phyloP scores from a whole-genome alignment of 2,797 vertebrate species.

The Bufotes viridis region DNA sequence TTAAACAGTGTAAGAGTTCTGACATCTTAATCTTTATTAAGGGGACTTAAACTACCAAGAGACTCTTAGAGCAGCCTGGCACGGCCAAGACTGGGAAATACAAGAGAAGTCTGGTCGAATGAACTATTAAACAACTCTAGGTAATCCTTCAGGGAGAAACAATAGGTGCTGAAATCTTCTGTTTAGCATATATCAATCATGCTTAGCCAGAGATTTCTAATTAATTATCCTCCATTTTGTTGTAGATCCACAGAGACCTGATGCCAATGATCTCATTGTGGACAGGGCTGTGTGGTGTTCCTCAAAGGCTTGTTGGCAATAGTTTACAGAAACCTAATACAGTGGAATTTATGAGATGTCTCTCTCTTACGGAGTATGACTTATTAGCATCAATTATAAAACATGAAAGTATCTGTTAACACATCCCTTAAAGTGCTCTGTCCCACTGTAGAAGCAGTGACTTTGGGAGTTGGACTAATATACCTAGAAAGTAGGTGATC shows the following conservation, averaged over 20 bases:
- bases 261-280: conserved; percentile 14
- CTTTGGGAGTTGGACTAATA: neutral
- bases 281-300: conserved; percentile 2
- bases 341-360: conserved; percentile 18
- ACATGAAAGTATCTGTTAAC: conserved; percentile 7
- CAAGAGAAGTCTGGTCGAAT: conserved; percentile 80
- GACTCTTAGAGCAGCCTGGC: conserved; percentile 83
- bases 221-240: conserved; percentile 69
- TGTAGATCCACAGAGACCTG: conserved; percentile 30
- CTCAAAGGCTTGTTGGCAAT: neutral
- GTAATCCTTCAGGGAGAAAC: conserved; percentile 79
- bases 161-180: conserved; percentile 81
- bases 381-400: conserved; percentile 29
- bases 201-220: conserved; percentile 77
- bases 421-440: neutral
- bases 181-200: conserved; percentile 84
- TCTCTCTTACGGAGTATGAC: conserved; percentile 36
- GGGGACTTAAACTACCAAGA: conserved; percentile 88
- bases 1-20: conserved; percentile 84
- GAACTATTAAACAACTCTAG: conserved; percentile 87
- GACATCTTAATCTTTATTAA: conserved; percentile 99
- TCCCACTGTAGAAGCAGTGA: neutral
- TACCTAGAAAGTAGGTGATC: too few species aligned
- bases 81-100: conserved; percentile 77
- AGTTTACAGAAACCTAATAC: neutral